A percentile compares a stretch with the other conserved stretches of the same genome.
These are phyloP conservation scores for Pongo abelii DNA, from an alignment of 2,113 vertebrate genomes.

Conservation along the genomic window DNA sequence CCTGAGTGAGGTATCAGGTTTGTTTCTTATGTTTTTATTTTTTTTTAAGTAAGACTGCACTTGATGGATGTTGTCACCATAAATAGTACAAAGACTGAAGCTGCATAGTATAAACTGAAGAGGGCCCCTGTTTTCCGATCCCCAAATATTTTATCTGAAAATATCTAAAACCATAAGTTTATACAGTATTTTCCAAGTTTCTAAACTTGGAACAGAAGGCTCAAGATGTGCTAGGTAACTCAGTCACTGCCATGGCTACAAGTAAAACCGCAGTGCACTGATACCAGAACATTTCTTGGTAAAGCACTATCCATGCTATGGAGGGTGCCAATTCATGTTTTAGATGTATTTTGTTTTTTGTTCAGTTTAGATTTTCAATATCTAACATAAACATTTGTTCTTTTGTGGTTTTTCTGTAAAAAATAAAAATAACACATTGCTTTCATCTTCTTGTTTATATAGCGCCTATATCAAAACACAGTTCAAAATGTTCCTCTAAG, in stretches of 20 bases:
- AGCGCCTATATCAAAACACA: neutral
- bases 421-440: neutral
- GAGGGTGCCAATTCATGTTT: neutral
- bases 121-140: neutral
- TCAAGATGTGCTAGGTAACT: neutral
- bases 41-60: neutral
- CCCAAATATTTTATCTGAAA: neutral
- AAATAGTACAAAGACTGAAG: neutral
- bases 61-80: neutral
- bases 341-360: neutral
- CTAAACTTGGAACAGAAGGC: neutral
- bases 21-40: neutral
- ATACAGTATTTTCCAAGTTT: neutral
- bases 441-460: neutral
- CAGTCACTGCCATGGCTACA: no score
- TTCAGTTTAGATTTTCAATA: neutral
- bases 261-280: fast-evolving
- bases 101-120: neutral
- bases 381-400: neutral
- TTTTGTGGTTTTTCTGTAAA: neutral
- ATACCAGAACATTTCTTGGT: neutral
- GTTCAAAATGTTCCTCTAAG: neutral
- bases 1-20: neutral
- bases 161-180: neutral
- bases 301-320: neutral